Evolutionary conservation across 2,113 vertebrate species (phyloP), one percentile per base, ranked within the genome.

Genomic region (Oreochromis niloticus): DNA sequence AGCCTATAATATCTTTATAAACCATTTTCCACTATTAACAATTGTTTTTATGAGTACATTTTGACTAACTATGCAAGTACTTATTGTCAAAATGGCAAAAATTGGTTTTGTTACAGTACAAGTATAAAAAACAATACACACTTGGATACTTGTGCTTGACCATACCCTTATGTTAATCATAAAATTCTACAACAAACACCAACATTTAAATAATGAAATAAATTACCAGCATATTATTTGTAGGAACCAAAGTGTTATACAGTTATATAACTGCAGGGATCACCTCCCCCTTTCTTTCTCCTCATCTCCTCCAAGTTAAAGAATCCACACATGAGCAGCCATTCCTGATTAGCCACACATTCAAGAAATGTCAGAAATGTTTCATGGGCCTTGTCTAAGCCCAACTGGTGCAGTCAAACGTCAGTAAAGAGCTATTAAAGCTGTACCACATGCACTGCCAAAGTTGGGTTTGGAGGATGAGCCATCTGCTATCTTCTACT

Each of bases 261-360:
- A 30, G 63, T 88, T 88, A 82, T 86, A 83, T 39, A 48, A 75
- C 43, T 30, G 24, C 71, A 75, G 43, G 30, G 52, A 75, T 82
- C 73, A 11, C 73, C 84, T 27, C 54, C 78, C n/a, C 79, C 14
- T 9, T 32, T 78, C 13, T 79, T 34, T 13, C 57, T 79, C 63
- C 79, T 41, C 27, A 5, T 54, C 75, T 39, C 88, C 80, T 79
- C 59, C 75, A 34, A 68, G 68, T 92, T 50, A 75, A 68, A 88
- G 73, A 79, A 81, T 87, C 39, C 80, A 87, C 90, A 93, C 88
- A 90, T 92, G 90, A 94, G 85, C 90, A 85, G 87, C 85, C 93
- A 93, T 95, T 96, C 95, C 94, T 88, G 93, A 95, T 96, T 95
- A 89, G 93, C 87, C 90, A 95, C 94, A 94, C 93, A 94, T 95